Conservation (phyloP, 1,140 invertebrate species). For the Parasteatoda tepidariorum region DNA sequence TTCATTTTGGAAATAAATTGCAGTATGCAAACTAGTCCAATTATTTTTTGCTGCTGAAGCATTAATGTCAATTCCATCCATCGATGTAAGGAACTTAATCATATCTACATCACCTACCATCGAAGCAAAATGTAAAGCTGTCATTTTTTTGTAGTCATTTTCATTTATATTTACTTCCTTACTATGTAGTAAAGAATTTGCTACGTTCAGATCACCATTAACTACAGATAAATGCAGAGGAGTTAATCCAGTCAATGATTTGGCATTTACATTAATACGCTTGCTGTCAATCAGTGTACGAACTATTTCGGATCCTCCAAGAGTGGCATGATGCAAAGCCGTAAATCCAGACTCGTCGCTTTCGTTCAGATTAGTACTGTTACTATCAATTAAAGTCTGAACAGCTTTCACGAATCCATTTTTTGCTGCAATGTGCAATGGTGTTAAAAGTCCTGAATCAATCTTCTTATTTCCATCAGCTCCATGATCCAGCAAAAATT, state of each 20-base stretch:
- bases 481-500: not conserved
- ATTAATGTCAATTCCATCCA: not conserved
- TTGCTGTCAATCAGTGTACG: not conserved
- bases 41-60: not conserved
- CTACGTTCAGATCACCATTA: not conserved
- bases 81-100: not conserved
- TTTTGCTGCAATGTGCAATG: conserved; percentile 1
- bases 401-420: not conserved
- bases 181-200: not conserved
- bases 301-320: not conserved
- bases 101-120: not conserved
- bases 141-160: not conserved
- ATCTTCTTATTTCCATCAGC: conserved; percentile 12
- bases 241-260: not conserved
- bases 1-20: not conserved
- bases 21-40: not conserved
- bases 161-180: not conserved
- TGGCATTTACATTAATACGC: not conserved
- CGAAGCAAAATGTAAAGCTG: not conserved
- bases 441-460: not conserved
- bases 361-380: not conserved
- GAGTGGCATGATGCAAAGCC: conserved; percentile 8
- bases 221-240: conserved; percentile 7
- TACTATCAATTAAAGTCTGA: not conserved
- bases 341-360: not conserved